phyloP scores from a whole-genome alignment of 2,888 invertebrate species.

The Sesia apiformis region DNA sequence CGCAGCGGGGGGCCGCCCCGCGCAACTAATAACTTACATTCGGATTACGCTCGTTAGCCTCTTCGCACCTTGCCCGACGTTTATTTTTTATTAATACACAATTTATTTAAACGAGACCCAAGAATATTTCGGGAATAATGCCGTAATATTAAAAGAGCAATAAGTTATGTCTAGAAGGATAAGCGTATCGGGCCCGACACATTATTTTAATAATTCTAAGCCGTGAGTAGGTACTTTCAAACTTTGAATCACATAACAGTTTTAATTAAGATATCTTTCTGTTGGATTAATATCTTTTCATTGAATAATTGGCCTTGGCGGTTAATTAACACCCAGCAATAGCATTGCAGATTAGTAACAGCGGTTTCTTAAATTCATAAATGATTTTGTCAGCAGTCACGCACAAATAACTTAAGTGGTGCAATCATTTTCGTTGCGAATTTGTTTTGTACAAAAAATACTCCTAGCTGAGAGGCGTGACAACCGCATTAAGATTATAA shows the following conservation, averaged over 20 bases:
- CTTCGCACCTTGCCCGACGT: slow-evolving; percentile 67
- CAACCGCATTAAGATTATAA: neutral
- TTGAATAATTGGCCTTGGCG: slow-evolving; percentile 6
- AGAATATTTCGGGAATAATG: slow-evolving; percentile 60
- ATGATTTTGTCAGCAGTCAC: slow-evolving; percentile 13
- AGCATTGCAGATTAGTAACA: slow-evolving; percentile 8
- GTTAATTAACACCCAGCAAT: slow-evolving; percentile 12
- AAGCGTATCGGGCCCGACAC: slow-evolving; percentile 33
- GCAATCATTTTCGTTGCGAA: slow-evolving; percentile 4
- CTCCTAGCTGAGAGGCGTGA: neutral
- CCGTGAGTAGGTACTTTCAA: slow-evolving; percentile 8
- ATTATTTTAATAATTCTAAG: slow-evolving; percentile 24
- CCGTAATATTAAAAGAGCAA: slow-evolving; percentile 57
- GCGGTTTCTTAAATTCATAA: slow-evolving; percentile 7
- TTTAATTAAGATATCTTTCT: slow-evolving; percentile 24
- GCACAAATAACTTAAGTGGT: slow-evolving; percentile 6
- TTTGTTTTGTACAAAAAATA: neutral
- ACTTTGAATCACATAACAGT: slow-evolving; percentile 5
- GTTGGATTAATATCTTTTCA: slow-evolving; percentile 20
- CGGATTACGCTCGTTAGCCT: slow-evolving; percentile 71
- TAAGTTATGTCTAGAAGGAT: slow-evolving; percentile 59
- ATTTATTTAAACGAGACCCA: slow-evolving; percentile 62
- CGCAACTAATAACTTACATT: slow-evolving; percentile 68
- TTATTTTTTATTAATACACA: slow-evolving; percentile 66
- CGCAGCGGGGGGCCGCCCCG: slow-evolving; percentile 53